A percentile compares a stretch with the other conserved stretches of the same genome.
Conservation (phyloP, 2,888 invertebrate genomes). For the Hydriomena furcata region DNA sequence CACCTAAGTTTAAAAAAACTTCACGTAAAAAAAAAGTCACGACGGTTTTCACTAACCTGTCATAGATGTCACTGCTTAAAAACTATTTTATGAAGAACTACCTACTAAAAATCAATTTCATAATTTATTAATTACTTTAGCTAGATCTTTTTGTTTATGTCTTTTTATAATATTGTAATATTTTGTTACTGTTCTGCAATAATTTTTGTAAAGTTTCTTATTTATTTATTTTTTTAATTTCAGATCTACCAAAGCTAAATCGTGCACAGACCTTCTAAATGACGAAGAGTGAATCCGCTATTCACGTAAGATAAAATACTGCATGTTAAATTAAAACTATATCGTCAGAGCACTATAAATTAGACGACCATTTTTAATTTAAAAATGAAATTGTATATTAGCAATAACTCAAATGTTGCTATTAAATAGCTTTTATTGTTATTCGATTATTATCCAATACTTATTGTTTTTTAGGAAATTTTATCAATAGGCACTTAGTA, state of each 20-base stretch:
- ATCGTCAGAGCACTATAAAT: not conserved
- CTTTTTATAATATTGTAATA: no score
- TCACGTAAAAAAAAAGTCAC: no score
- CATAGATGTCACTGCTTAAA: no score
- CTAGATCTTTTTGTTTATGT: no score
- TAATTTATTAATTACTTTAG: no score
- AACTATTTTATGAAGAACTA: no score
- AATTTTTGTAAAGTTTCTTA: no score
- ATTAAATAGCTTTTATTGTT: constrained; percentile 23
- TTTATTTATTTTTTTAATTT: constrained; percentile 65
- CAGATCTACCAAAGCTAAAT: constrained; percentile 88
- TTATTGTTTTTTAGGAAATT: constrained; percentile 5
- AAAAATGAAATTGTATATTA: constrained; percentile 3
- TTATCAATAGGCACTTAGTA: constrained; percentile 4
- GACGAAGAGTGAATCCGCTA: constrained; percentile 74
- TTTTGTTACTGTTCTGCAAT: no score
- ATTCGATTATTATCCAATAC: constrained; percentile 17
- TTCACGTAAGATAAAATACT: not conserved
- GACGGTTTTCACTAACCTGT: no score
- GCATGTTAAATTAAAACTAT: constrained; percentile 5
- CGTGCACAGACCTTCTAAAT: constrained; percentile 88
- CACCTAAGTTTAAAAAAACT: no score
- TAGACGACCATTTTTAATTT: not conserved
- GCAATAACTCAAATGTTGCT: constrained; percentile 22
- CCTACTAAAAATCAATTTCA: no score